A percentile compares a stretch with the other conserved stretches of the same genome.
phyloP scores from a whole-genome alignment of 2,888 invertebrate species.

The Entomobrya proxima region DNA sequence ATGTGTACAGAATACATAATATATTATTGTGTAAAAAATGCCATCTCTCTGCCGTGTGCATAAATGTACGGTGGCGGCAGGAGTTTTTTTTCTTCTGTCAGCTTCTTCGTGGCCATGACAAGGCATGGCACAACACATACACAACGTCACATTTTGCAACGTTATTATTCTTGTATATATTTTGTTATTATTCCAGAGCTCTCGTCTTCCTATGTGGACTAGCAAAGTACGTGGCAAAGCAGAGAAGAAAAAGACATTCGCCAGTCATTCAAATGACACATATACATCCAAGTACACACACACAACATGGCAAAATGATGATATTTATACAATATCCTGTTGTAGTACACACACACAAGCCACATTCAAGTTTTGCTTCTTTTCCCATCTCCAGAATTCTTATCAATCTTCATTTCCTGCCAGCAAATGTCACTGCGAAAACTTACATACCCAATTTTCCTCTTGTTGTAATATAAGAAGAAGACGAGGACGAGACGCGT shows the following conservation, averaged over 20 bases:
- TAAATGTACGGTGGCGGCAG: too few species aligned
- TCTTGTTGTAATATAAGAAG: too few species aligned
- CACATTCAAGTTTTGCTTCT: too few species aligned
- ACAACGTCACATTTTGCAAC: not conserved
- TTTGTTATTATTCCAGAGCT: too few species aligned
- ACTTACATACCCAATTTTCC: conserved; percentile 60
- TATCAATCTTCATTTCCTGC: conserved; percentile 71
- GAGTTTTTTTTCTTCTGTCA: too few species aligned
- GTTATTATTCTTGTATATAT: too few species aligned
- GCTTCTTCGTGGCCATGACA: too few species aligned
- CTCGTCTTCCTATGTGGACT: too few species aligned
- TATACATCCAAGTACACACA: too few species aligned
- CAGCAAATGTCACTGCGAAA: conserved; percentile 65
- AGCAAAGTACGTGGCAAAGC: not conserved
- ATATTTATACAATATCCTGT: not conserved
- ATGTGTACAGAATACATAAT: not conserved
- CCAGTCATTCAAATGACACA: conserved; percentile 27
- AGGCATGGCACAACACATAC: too few species aligned
- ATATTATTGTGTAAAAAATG: not conserved
- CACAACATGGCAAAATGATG: not conserved
- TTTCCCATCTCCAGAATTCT: conserved; percentile 48
- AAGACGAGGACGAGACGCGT: too few species aligned
- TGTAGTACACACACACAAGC: not conserved
- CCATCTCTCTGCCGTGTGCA: too few species aligned
- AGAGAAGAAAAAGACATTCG: not conserved